Conservation (phyloP, 2,797 vertebrate genomes). For the Gymnopithys bicolor region DNA sequence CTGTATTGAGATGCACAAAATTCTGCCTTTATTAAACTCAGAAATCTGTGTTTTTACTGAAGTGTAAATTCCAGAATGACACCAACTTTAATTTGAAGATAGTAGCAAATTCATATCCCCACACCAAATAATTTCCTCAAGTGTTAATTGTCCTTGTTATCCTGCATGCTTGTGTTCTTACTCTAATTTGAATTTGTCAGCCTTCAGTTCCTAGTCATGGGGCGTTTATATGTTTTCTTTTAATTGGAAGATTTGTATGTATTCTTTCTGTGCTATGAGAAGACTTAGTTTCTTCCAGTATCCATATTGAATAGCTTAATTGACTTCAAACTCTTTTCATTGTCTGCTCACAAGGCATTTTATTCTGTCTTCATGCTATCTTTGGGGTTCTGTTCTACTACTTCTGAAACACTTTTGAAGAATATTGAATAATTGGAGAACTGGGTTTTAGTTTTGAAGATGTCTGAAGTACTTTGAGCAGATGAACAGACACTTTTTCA, state of each 20-base stretch:
- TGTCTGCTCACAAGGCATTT: background rate
- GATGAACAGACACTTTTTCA: background rate
- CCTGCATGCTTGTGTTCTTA: background rate
- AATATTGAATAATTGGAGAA: background rate
- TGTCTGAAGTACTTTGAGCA: background rate
- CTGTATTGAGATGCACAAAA: background rate
- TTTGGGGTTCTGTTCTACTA: background rate
- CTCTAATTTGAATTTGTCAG: background rate
- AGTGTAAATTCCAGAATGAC: background rate
- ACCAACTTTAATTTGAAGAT: background rate
- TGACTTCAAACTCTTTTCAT: background rate
- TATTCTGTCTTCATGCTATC: background rate
- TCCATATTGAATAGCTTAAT: background rate
- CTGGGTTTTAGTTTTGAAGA: background rate
- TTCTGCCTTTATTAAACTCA: background rate
- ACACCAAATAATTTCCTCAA: background rate
- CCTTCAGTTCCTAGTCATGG: background rate
- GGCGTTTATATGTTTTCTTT: background rate
- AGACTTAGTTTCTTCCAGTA: background rate
- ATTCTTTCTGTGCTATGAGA: background rate
- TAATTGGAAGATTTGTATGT: background rate
- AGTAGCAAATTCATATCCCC: background rate
- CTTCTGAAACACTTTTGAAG: background rate
- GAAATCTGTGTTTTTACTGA: background rate
- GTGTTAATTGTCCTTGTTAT: background rate